phyloP scores from a whole-genome alignment of 2,888 invertebrate genomes.

The Polymixis lichenea region DNA sequence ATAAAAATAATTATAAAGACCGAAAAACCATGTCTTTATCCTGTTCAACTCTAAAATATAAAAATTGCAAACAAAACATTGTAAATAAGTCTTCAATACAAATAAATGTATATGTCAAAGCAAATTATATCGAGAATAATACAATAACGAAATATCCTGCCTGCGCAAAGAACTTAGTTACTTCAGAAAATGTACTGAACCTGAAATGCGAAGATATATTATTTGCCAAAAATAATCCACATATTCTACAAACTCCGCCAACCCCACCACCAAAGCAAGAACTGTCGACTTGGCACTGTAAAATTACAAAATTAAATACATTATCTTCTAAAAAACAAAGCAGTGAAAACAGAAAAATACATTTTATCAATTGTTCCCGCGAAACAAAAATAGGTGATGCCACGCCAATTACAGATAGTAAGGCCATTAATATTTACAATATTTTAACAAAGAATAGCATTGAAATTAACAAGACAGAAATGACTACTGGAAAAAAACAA shows the following conservation, averaged over 20 bases:
- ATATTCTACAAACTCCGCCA: constrained; percentile 13
- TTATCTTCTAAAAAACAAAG: neutral
- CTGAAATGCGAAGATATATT: constrained; percentile 32
- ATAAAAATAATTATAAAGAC: neutral
- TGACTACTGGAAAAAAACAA: neutral
- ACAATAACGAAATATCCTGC: constrained; percentile 39
- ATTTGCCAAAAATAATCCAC: constrained; percentile 35
- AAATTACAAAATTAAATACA: constrained; percentile 1
- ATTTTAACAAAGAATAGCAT: neutral
- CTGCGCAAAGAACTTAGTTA: constrained; percentile 22
- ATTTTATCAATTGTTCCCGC: constrained; percentile 39
- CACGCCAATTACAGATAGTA: neutral
- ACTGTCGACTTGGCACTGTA: constrained; percentile 12
- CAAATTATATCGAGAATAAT: constrained; percentile 41
- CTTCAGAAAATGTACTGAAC: neutral
- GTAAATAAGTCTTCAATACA: neutral
- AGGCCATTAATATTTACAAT: neutral
- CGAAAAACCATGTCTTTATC: neutral
- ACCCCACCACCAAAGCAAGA: neutral
- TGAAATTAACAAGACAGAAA: neutral
- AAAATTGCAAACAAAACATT: constrained; percentile 10
- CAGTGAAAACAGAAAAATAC: neutral
- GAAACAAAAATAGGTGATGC: neutral
- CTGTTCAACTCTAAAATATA: constrained; percentile 17
- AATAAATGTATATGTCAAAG: constrained; percentile 38